phyloP scores from a whole-genome alignment of 2,797 vertebrate genomes.

The Melanotaenia nigrans region DNA sequence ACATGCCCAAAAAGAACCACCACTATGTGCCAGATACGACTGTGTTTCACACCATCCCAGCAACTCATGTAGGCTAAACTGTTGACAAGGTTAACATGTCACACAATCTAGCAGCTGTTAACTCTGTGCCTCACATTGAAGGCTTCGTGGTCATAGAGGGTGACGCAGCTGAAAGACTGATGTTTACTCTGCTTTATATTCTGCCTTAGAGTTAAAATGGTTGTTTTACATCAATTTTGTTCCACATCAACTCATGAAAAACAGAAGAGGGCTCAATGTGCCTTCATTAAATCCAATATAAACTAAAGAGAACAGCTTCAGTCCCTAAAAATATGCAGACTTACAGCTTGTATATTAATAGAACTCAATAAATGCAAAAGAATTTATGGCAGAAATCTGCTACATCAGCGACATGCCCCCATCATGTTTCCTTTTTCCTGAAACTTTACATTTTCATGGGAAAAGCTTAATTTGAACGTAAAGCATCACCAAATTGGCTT shows the following conservation, averaged over 20 bases:
- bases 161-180: too few species aligned
- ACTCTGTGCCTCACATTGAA: not conserved
- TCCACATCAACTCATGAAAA: not conserved
- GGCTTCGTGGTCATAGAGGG: not conserved
- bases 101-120: not conserved
- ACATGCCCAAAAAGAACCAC: constrained; percentile 46
- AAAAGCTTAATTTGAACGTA: not conserved
- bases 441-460: not conserved
- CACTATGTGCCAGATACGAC: constrained; percentile 9
- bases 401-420: not conserved
- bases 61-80: constrained; percentile 26
- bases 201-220: not conserved
- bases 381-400: not conserved
- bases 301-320: not conserved
- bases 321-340: not conserved
- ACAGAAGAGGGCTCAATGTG: not conserved
- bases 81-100: not conserved
- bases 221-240: not conserved
- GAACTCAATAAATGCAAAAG: not conserved
- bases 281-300: not conserved
- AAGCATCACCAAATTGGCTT: not conserved
- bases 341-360: not conserved
- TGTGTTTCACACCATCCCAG: not conserved
- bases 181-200: not conserved
- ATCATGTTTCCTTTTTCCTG: not conserved